Conservation (phyloP, 2,113 vertebrate genomes). For the Maccullochella peelii region DNA sequence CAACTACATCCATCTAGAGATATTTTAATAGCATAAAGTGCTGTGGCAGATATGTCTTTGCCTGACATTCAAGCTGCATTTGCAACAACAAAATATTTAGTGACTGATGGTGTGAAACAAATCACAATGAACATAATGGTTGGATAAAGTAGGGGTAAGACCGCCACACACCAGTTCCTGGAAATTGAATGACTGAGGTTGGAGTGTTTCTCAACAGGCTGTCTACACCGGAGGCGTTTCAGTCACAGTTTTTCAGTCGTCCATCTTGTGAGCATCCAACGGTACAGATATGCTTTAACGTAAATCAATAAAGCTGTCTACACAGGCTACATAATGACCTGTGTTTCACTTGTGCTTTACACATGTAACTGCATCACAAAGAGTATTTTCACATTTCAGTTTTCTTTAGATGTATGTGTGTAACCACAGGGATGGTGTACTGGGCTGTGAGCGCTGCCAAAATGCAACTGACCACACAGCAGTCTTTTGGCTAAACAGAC, state of each 20-base stretch:
- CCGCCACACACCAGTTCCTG: background rate
- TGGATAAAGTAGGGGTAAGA: background rate
- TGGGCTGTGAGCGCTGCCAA: background rate
- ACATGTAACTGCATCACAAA: slow-evolving; percentile 8
- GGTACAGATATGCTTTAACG: background rate
- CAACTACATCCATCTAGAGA: background rate
- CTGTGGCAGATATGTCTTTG: background rate
- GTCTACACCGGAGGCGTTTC: background rate
- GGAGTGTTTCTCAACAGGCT: background rate
- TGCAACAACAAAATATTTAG: background rate
- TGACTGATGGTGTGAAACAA: background rate
- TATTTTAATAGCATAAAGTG: background rate
- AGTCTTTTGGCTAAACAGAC: background rate
- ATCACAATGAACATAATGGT: background rate
- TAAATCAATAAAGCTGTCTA: slow-evolving; percentile 1
- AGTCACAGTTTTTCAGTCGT: slow-evolving; percentile 2
- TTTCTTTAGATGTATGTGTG: background rate
- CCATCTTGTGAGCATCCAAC: background rate
- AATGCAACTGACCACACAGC: slow-evolving; percentile 9
- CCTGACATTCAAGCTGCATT: background rate
- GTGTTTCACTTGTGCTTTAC: slow-evolving; percentile 1
- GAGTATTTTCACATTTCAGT: background rate
- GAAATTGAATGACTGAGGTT: slow-evolving; percentile 3
- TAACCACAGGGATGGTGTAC: slow-evolving; percentile 9
- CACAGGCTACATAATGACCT: background rate